Evolutionary conservation across 2,113 vertebrate genomes (phyloP), one percentile per base, ranked within the genome.

Genomic region (Chamaetylas fuelleborni): DNA sequence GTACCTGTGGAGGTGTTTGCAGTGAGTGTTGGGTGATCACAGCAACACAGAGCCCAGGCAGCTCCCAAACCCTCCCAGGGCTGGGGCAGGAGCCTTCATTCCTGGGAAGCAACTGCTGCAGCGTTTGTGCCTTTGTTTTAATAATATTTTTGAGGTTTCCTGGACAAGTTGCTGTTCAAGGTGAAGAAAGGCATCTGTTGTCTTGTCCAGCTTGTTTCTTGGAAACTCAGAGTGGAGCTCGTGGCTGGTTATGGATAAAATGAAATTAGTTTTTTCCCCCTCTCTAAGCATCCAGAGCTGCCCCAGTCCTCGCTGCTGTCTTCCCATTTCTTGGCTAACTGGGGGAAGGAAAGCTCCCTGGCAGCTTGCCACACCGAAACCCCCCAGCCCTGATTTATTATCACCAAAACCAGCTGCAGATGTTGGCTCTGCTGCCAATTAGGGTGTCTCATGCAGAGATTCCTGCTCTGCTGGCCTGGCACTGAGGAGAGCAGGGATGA

Each of bases 371-470:
- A 69, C 3, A 5, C 70, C 1, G 8, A 95, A 95, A 20, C 47
- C 91, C 92, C 92, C 93, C 56, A 66, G 65, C 89, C 94, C 98
- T 98, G 98, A 99, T 99, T 99, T 98, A 99, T 98, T 98, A 98
- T 98, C 98, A 97, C 98, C 93, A 94, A 98, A 98, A 99, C 98
- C 98, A 98, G 96, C 98, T 97, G 98, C 98, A 99, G 98, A 98
- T 99, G 98, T 98, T 90, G 96, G 97, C 98, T 98, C 98, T 98
- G 98, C 97, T 97, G 97, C 98, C 98, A 98, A 98, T 99, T 99
- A 98, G 91, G 97, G 94, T 97, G 97, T 96, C 98, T 98, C 98
- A 98, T 97, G 98, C 98, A 92, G 98, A 97, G 97, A 97, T 97
- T 86, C 92, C 92, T 90, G 97, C 65, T 79, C 91, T 36, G 81